Base-by-base conservation (phyloP, 2,113 vertebrate genomes). In the Boleophthalmus pectinirostris region DNA sequence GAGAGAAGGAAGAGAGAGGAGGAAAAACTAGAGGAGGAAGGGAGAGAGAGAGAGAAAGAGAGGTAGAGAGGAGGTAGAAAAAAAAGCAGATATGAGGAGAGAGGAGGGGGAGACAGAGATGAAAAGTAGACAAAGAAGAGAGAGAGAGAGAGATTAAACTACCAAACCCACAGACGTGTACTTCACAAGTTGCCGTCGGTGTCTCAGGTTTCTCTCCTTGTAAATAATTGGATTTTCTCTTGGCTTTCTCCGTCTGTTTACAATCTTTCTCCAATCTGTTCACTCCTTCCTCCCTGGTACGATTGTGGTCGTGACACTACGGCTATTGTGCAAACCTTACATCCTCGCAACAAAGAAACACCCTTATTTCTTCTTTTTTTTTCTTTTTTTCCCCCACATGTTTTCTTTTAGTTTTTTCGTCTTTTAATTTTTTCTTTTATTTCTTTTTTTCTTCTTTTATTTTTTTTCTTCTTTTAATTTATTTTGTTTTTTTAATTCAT, bases 131-230 rank as follows among this genome's bases (percentile, higher is more conserved):
- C n/a, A n/a, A n/a, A n/a, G n/a, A 24, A 43, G 25, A 15, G 21
- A 3, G n/a, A 15, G 8, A 16, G 33, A 57, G 13, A 38, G 51
- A 25, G 29, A 54, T 64, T 78, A 73, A 79, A 81, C 24, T 20
- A 9, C 20, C 15, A 33, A 58, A 58, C 2, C 56, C 1, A 25
- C 21, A 58, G 0, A 1, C 5, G 21, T 24, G 23, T 23, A 21
- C 20, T 21, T 9, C 9, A 10, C 1, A 54, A 54, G 51, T n/a
- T 21, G 8, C 1, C 10, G n/a, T 21, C 7, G n/a, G 51, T 10
- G 51, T 54, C 51, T 54, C 20, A 21, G 10, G 51, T 54, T 54
- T n/a, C 51, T 54, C n/a, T 54, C 10, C 51, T 11, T 54, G 20
- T 54, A 21, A 54, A 54, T 54, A 54, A 54, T 54, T 21, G 51